Evolutionary conservation across 1,140 invertebrate genomes (phyloP), one percentile per base, ranked within the genome.

Genomic region (Harlomillsia oculata): DNA sequence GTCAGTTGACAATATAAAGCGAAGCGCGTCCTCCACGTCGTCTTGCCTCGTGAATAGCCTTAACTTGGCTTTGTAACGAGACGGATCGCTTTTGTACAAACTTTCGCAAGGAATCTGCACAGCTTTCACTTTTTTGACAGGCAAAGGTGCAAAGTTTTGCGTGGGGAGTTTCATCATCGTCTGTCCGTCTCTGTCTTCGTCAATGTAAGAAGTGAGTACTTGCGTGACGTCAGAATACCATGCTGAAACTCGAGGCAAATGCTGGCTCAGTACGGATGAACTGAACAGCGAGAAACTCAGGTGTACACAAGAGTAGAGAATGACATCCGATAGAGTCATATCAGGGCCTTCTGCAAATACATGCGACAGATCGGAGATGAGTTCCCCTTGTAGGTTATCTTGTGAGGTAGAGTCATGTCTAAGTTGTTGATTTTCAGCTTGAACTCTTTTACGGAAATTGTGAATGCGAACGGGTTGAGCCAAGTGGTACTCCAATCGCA

Each of bases 401-500:
- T 56, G 25, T n/a, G n/a, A n/a, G n/a, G n/a, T n/a, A n/a, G n/a
- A n/a, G n/a, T n/a, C n/a, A 5, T 67, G 46, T 49, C 66, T 56
- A 48, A 48, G 40, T 65, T 63, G 3, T 70, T 52, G 23, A 73
- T 50, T 50, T 37, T 50, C 48, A 20, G 48, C 48, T 65, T 79
- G 78, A 66, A 73, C 83, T 70, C 71, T 76, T 73, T 93, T 94
- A 43, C 85, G 81, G 25, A 91, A 76, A 75, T 95, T 95, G 67
- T 95, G 90, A 43, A 92, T 77, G 67, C 80, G 78, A 0, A 90
- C 79, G 1, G 90, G 89, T 63, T 87, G 82, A n/a, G 76, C 76
- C 69, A 96, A 79, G 69, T 96, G 90, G 62, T 79, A 75, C 72
- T 97, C 91, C 67, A 93, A 87, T 61, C 83, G 76, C 1, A 81